Conservation (phyloP, 2,888 invertebrate genomes). For the Drosophila austrosaltans region DNA sequence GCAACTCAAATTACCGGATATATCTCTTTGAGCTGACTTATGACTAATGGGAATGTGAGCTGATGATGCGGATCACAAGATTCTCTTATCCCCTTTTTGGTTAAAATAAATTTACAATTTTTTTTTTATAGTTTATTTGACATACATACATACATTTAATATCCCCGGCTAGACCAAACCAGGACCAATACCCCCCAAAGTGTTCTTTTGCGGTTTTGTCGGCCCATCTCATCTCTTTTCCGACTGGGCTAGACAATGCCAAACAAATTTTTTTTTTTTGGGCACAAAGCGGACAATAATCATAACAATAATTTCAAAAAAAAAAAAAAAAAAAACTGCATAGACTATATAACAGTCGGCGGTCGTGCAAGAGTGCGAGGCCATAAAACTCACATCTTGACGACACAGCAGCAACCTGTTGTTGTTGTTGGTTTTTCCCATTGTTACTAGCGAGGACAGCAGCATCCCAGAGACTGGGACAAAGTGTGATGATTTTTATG, state of each 20-base stretch:
- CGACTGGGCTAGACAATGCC: conserved; percentile 50
- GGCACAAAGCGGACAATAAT: conserved; percentile 59
- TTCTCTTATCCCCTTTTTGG: background rate
- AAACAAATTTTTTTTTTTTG: conserved; percentile 46
- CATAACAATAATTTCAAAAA: conserved; percentile 68
- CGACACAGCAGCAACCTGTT: conserved; percentile 16
- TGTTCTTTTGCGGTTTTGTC: conserved; percentile 59
- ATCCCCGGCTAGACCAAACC: background rate
- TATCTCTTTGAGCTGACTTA: conserved; percentile 47
- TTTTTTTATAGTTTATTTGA: conserved; percentile 30
- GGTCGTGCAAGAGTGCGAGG: conserved; percentile 44
- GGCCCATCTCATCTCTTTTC: conserved; percentile 32
- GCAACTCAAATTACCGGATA: conserved; percentile 70
- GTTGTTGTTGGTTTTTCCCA: conserved; percentile 28
- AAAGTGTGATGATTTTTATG: conserved; percentile 78
- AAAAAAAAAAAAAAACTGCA: conserved; percentile 31
- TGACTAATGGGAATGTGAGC: conserved; percentile 47
- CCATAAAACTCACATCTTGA: conserved; percentile 62
- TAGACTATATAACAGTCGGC: conserved; percentile 63
- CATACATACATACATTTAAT: conserved; percentile 29
- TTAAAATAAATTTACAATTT: conserved; percentile 14
- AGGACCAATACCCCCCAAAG: conserved; percentile 30
- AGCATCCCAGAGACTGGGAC: conserved; percentile 51
- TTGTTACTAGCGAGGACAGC: conserved; percentile 52
- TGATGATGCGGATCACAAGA: background rate